Conservation (phyloP, 2,113 vertebrate genomes). For the Perca schrenkii region DNA sequence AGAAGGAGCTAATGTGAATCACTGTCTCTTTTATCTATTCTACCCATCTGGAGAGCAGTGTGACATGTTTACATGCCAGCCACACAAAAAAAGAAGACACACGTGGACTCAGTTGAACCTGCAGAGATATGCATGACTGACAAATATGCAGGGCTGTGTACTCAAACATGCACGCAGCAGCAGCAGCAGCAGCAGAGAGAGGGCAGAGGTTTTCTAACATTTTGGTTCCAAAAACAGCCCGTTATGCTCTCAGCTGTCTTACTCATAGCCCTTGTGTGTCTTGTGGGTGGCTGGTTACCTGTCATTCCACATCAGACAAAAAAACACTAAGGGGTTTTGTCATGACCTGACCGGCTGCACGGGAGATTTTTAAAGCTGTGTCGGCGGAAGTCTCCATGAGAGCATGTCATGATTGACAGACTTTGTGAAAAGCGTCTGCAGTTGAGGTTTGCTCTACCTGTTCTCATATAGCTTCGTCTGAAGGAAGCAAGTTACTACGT, state of each 20-base stretch:
- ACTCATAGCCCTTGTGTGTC: conserved; percentile 14
- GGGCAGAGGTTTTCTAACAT: not conserved
- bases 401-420: not conserved
- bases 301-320: conserved; percentile 16
- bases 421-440: not conserved
- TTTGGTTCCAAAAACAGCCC: conserved; percentile 6
- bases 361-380: not conserved
- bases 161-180: not conserved
- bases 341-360: not conserved
- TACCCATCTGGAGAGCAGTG: not conserved
- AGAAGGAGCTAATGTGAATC: not conserved
- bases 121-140: conserved; percentile 12
- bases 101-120: not conserved
- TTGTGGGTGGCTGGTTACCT: conserved; percentile 17
- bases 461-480: not conserved
- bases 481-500: not conserved
- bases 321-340: conserved; percentile 14
- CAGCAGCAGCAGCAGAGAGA: not conserved
- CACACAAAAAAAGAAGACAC: not conserved
- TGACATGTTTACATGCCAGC: not conserved
- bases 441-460: not conserved
- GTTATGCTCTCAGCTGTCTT: conserved; percentile 26
- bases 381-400: not conserved
- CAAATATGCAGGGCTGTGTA: not conserved
- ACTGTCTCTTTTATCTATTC: not conserved